Base-by-base conservation (phyloP, 2,797 vertebrate species). In the Sebastes miniatus region DNA sequence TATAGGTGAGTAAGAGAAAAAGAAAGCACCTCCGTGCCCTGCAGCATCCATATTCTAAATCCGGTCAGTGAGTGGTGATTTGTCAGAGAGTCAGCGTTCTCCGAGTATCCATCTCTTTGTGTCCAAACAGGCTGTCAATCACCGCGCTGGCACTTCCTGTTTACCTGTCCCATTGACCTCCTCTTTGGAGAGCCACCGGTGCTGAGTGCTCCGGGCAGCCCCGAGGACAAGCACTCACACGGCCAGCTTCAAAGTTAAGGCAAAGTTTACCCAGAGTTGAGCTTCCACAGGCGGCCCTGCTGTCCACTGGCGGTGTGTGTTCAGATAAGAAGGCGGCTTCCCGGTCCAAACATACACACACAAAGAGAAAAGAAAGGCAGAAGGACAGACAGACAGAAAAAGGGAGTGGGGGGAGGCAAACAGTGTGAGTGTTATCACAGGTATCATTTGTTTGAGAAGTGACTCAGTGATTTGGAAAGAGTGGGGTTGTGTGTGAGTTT, bases 151-250 rank as follows among this genome's bases (percentile, higher is more conserved):
- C 86, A 86, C 92, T 95, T 95, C 94, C 94, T 95, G 93, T 95
- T 94, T 93, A 93, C 93, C 93, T 95, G 94, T 94, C 91, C 91
- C 91, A 87, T 90, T 95, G 94, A 95, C 93, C 94, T 86, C 87
- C 89, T 85, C 85, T 92, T 91, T 83, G 87, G 87, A 90, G 86
- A 91, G 90, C 89, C 91, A 88, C 87, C 77, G 79, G 81, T 58
- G 72, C 86, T 87, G 90, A 93, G 89, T 88, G 89, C 89, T 88
- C 69, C 11, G 79, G 70, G 78, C 90, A 85, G 89, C 89, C 90
- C 87, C 13, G 77, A 88, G 92, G 91, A 91, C 93, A 91, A 87
- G 92, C 91, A 87, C 91, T 92, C 90, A 91, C 87, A 90, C 63
- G 73, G 89, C 88, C 84, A 68, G 92, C 91, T 93, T 94, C 92